Evolutionary conservation across 1,140 invertebrate species (phyloP).

Genomic region (Tribolium madens): DNA sequence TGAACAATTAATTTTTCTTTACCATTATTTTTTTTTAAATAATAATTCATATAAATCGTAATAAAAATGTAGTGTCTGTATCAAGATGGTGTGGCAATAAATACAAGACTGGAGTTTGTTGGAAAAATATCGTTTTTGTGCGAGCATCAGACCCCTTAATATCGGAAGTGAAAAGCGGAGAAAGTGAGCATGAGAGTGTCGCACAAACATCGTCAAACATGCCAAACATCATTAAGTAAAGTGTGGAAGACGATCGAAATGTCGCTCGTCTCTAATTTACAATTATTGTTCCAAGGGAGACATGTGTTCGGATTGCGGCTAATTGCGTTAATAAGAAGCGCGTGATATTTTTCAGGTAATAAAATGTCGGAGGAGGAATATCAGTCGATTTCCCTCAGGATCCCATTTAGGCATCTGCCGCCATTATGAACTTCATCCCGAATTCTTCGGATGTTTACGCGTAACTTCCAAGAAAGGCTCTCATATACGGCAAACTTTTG

Average conservation of each 20-base stretch:
- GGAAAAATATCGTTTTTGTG: background rate
- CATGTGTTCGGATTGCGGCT: conserved; percentile 7
- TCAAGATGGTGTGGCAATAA: background rate
- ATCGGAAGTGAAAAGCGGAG: conserved; percentile 24
- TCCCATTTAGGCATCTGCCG: conserved; percentile 5
- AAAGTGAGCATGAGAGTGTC: conserved; percentile 20
- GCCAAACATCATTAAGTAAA: conserved; percentile 36
- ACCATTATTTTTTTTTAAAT: too few relatives aligned
- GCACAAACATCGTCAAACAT: conserved; percentile 28
- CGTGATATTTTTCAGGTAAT: conserved; percentile 7
- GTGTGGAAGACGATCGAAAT: conserved; percentile 2
- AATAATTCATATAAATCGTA: too few relatives aligned
- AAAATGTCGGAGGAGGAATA: background rate
- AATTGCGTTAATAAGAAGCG: conserved; percentile 12
- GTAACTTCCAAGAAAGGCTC: conserved; percentile 10
- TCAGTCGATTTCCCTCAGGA: conserved; percentile 28
- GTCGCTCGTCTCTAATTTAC: conserved; percentile 18
- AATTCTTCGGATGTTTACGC: conserved; percentile 24
- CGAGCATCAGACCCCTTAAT: background rate
- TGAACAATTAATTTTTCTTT: too few relatives aligned
- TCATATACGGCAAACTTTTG: background rate
- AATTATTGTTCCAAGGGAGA: background rate
- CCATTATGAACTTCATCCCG: conserved; percentile 11
- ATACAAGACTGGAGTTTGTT: background rate
- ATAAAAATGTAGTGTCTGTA: too few relatives aligned